Evolutionary conservation across 2,797 vertebrate species (phyloP).

Genomic region (Muraenolepis orangiensis): DNA sequence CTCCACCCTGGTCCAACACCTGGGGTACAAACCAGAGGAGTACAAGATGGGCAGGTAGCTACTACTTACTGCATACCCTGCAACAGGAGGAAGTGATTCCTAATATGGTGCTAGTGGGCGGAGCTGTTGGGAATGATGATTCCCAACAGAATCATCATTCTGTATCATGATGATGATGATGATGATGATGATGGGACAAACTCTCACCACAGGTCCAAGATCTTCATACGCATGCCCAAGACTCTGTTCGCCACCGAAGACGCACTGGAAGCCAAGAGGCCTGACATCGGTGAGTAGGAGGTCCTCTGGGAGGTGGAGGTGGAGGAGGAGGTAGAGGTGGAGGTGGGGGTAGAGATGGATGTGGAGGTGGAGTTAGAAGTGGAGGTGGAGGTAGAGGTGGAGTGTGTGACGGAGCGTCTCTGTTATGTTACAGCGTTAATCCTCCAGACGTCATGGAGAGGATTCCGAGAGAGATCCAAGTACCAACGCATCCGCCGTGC

Average conservation of each 20-base stretch:
- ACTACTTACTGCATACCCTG: neutral
- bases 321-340: neutral
- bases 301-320: neutral
- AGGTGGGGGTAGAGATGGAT: neutral
- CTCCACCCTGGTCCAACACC: constrained; percentile 83
- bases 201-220: constrained; percentile 83
- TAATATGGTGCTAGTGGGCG: neutral
- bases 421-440: constrained; percentile 76
- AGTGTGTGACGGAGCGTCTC: constrained; percentile 4
- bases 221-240: constrained; percentile 97
- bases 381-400: constrained; percentile 50
- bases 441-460: constrained; percentile 91
- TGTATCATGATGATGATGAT: neutral
- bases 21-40: constrained; percentile 92
- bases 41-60: constrained; percentile 94
- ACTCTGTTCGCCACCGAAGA: constrained; percentile 96
- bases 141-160: too few species aligned
- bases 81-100: neutral
- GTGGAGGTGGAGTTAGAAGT: constrained; percentile 77
- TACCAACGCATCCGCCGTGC: constrained; percentile 85
- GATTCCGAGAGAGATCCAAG: constrained; percentile 87
- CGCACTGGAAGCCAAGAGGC: constrained; percentile 87
- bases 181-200: neutral
- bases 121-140: neutral
- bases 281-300: constrained; percentile 81